Conservation (phyloP, 2,113 vertebrate genomes). For the Oryzias javanicus region DNA sequence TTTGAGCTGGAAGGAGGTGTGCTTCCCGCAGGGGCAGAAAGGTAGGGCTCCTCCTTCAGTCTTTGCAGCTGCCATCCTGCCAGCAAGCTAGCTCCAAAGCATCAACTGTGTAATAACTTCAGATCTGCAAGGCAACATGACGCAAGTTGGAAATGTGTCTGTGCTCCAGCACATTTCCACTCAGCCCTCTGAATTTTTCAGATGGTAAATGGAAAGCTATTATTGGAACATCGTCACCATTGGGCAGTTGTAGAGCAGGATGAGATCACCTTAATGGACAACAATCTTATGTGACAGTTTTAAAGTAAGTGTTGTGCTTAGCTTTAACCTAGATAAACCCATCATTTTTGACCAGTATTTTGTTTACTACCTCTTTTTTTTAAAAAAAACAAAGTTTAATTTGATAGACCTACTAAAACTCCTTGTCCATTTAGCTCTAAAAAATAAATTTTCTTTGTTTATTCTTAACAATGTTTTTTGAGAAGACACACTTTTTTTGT, state of each 20-base stretch:
- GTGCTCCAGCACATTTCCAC: slow-evolving; percentile 4
- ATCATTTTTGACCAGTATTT: too few species aligned
- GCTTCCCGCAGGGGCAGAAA: slow-evolving; percentile 2
- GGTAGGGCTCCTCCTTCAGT: slow-evolving; percentile 25
- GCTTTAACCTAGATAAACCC: not conserved
- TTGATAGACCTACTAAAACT: too few species aligned
- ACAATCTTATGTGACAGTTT: not conserved
- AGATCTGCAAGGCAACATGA: slow-evolving; percentile 13
- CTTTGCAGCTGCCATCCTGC: slow-evolving; percentile 18
- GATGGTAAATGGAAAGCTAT: not conserved
- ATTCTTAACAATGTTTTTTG: too few species aligned
- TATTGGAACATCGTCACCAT: not conserved
- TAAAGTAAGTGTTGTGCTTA: not conserved
- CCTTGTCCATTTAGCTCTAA: too few species aligned
- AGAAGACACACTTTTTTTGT: too few species aligned
- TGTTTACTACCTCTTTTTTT: too few species aligned
- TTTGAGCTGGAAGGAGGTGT: slow-evolving; percentile 33
- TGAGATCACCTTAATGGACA: not conserved
- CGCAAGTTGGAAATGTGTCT: slow-evolving; percentile 7
- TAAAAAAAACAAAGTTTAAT: too few species aligned
- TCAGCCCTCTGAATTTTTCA: slow-evolving; percentile 9
- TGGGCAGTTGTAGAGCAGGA: not conserved
- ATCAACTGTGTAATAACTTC: slow-evolving; percentile 24
- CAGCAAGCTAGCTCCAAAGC: slow-evolving; percentile 7
- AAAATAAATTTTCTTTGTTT: too few species aligned